A percentile compares a stretch with the other conserved stretches of the same genome.
Conservation (phyloP, 2,888 invertebrate species). For the Nemurella pictetii region DNA sequence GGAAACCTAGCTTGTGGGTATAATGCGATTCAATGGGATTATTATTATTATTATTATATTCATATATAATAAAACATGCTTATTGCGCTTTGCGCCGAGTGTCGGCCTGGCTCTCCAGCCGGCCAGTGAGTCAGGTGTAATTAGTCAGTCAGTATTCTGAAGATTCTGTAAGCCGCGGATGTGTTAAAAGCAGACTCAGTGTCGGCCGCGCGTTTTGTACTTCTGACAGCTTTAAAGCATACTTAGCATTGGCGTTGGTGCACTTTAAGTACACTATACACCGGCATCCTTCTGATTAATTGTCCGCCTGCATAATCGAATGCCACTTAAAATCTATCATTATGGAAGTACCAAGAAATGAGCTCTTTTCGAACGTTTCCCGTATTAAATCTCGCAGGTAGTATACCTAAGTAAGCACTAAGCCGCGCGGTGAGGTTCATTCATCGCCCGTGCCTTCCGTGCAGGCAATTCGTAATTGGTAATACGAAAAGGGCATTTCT, state of each 20-base stretch:
- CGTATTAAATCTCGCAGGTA: too few species aligned
- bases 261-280: not conserved
- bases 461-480: not conserved
- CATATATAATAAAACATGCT: not conserved
- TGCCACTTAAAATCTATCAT: not conserved
- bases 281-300: not conserved
- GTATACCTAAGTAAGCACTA: not conserved
- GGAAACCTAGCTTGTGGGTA: not conserved
- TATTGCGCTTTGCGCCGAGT: not conserved
- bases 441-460: not conserved
- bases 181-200: not conserved
- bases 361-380: not conserved
- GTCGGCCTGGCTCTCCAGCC: too few species aligned
- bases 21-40: not conserved
- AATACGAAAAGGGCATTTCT: not conserved
- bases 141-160: not conserved
- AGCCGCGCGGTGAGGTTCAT: not conserved
- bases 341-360: not conserved
- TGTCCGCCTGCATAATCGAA: not conserved
- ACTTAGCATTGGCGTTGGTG: not conserved
- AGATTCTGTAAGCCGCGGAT: not conserved
- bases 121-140: too few species aligned
- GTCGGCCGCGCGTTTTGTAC: not conserved
- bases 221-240: not conserved
- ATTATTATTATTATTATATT: not conserved